Evolutionary conservation across 2,888 invertebrate species (phyloP).

Genomic region (Alitta virens): DNA sequence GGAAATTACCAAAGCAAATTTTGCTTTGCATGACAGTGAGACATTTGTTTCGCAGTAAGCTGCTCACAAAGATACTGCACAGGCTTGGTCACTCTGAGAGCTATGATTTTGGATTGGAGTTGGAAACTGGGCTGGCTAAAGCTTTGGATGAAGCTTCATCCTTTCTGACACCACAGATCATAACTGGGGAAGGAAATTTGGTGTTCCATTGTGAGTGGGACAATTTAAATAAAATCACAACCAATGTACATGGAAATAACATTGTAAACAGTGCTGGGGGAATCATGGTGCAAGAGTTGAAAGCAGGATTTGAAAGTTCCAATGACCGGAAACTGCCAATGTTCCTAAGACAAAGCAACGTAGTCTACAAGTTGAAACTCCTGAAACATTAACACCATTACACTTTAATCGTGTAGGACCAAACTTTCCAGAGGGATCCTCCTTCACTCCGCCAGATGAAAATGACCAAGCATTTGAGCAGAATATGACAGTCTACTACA

Average conservation of each 20-base stretch:
- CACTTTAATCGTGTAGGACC: not conserved
- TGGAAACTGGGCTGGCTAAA: not conserved
- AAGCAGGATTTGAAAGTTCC: slow-evolving; percentile 2
- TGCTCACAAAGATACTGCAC: not conserved
- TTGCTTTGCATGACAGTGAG: slow-evolving; percentile 1
- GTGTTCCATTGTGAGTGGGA: slow-evolving; percentile 6
- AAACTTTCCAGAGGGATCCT: not conserved
- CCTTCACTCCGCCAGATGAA: not conserved
- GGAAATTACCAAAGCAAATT: slow-evolving; percentile 6
- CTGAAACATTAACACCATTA: no score
- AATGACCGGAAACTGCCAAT: no score
- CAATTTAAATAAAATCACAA: slow-evolving; percentile 3
- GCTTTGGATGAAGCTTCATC: not conserved
- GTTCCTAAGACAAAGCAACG: no score
- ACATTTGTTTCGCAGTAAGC: slow-evolving; percentile 1
- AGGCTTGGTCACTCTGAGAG: slow-evolving; percentile 1
- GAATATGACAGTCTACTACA: not conserved
- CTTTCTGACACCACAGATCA: not conserved
- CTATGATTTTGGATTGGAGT: slow-evolving; percentile 1
- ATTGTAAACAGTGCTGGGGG: slow-evolving; percentile 1
- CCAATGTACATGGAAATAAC: slow-evolving; percentile 2
- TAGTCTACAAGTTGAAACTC: no score
- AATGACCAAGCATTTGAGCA: not conserved
- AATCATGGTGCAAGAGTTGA: slow-evolving; percentile 16
- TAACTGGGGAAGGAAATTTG: not conserved